Evolutionary conservation across 2,888 invertebrate genomes (phyloP), one percentile per base, ranked within the genome.

Genomic region (Augiades crinisus): DNA sequence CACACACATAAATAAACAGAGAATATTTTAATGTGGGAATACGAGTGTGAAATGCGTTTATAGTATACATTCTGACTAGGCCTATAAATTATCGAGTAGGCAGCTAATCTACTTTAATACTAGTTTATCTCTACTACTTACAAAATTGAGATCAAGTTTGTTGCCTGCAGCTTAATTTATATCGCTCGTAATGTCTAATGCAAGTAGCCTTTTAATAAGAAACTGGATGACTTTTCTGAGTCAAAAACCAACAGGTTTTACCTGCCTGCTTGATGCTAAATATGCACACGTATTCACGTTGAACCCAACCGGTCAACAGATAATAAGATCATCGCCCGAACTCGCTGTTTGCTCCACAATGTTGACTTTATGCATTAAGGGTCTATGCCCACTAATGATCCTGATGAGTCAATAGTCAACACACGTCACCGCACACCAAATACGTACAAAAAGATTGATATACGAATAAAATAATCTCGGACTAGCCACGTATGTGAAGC

Each of bases 301-400:
- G 71, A 69, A 65, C 60, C 57, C 36, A 63, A 70, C 69, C 65
- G 65, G 62, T 65, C 60, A 61, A 31, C 27, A 54, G 50, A 51
- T 58, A 62, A 63, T 57, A 65, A 68, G 72, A 72, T 68, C 70
- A 70, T 70, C 72, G 72, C 64, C 47, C 44, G 38, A 51, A 51
- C 24, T 47, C 14, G 37, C n/a, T 31, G 21, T 46, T 38, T 45
- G 44, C 12, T 30, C 31, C 3, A 45, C 44, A 49, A 34, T 34
- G 38, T 45, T 51, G 14, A 45, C 38, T 44, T 31, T 22, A 27
- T 30, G 36, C 36, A 31, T 43, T 10, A 27, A 27, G 10, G 27
- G 27, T 27, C 27, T 10, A 27, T 10, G 10, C 27, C 27, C n/a
- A n/a, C 27, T 27, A 27, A n/a, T n/a, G n/a, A n/a, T n/a, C n/a